Conservation (phyloP, 2,797 vertebrate genomes). For the Cuculus canorus region DNA sequence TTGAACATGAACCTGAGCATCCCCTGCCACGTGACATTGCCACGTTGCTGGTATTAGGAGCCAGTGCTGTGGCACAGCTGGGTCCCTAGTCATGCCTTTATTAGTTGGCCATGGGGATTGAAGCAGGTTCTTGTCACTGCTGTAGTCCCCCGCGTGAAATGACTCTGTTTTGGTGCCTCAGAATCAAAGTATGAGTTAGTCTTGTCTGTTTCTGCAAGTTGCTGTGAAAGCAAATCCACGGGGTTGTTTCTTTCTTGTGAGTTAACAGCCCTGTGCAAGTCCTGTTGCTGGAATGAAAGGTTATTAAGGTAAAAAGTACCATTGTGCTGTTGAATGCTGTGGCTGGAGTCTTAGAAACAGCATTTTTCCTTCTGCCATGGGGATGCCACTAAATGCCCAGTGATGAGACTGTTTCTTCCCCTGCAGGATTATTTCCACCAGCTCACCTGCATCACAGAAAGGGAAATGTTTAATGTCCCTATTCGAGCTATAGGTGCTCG, state of each 20-base stretch:
- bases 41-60: not conserved
- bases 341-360: not conserved
- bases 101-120: no score
- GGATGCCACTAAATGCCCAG: no score
- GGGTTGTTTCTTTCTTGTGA: not conserved
- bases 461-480: conserved; percentile 87
- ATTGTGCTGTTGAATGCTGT: not conserved
- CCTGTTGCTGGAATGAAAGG: not conserved
- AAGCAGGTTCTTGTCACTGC: no score
- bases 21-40: not conserved
- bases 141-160: not conserved
- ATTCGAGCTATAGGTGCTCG: conserved; percentile 85
- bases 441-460: conserved; percentile 85
- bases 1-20: no score
- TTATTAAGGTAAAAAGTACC: not conserved
- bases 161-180: not conserved
- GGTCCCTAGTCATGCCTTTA: not conserved
- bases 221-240: not conserved
- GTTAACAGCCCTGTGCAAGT: not conserved
- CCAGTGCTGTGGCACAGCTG: not conserved
- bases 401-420: not conserved
- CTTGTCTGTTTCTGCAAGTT: not conserved
- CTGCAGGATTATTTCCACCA: conserved; percentile 85
- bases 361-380: not conserved
- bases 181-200: not conserved